These are phyloP conservation scores for Sipha maydis DNA, from an alignment of 2,888 invertebrate species.

Conservation along the genomic window DNA sequence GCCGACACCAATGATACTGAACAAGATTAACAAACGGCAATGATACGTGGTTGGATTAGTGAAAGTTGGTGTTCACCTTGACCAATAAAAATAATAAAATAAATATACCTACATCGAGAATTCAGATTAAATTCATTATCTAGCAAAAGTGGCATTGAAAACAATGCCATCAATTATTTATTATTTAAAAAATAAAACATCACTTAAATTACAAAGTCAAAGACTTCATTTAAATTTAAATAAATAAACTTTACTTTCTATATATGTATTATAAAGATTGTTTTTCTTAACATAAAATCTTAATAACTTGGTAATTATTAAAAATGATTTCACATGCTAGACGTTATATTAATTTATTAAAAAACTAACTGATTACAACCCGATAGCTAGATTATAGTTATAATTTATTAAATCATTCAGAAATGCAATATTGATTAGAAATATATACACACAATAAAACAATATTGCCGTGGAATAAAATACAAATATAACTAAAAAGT, in stretches of 20 bases:
- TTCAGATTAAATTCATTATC: conserved; percentile 59
- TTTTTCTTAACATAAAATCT: neutral
- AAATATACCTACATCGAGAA: conserved; percentile 52
- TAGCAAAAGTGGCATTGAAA: conserved; percentile 50
- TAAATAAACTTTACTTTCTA: conserved; percentile 11
- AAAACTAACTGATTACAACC: no score
- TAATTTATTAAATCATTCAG: no score
- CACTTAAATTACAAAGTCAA: conserved; percentile 27
- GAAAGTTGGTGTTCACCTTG: conserved; percentile 61
- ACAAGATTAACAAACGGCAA: conserved; percentile 48
- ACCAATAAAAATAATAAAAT: conserved; percentile 60
- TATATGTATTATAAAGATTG: neutral
- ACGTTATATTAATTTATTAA: no score
- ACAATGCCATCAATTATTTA: conserved; percentile 58
- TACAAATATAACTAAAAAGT: no score
- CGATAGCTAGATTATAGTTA: neutral
- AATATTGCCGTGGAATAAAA: no score
- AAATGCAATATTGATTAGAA: no score
- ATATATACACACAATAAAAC: no score
- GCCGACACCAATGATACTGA: conserved; percentile 53
- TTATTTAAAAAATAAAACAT: conserved; percentile 35
- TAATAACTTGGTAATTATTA: neutral
- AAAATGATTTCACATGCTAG: neutral
- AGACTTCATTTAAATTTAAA: conserved; percentile 44
- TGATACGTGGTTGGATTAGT: conserved; percentile 55